Evolutionary conservation across 2,797 vertebrate genomes (phyloP), one percentile per base, ranked within the genome.

Genomic region (Scarus forsteni): DNA sequence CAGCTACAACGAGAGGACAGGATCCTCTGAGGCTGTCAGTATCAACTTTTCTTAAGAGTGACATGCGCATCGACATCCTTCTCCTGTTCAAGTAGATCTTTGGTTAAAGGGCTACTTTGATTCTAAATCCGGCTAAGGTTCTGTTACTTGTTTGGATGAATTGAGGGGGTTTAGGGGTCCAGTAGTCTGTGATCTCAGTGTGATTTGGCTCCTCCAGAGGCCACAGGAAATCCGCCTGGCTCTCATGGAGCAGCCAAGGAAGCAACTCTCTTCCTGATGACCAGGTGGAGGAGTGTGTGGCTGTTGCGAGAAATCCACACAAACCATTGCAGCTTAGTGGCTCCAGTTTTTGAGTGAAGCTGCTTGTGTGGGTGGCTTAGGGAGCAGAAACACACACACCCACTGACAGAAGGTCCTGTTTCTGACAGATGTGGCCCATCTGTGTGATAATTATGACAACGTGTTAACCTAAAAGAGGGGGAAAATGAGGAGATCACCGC

Each of bases 171-270:
- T 53, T 7, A 7, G 49, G 8, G 27, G 40, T 56, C 52, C 60
- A 68, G 77, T 56, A 66, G 79, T 61, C 76, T 88, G 74, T 88
- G 85, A 92, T 89, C 86, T 91, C 89, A 82, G 87, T 71, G 64
- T 49, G 88, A 87, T 80, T 57, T 11, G 73, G 59, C 78, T 84
- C 79, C 75, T 86, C 40, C 35, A 73, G 76, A 80, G 82, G 80
- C 75, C 55, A 77, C 79, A 91, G 92, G 90, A 94, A 89, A 88
- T 94, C 92, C 77, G 39, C 71, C 68, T 14, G 57, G 71, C 73
- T 83, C 75, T 81, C 79, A 88, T 69, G 65, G 65, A 85, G 79
- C 61, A 60, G 66, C 77, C 71, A 62, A 76, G 87, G 91, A 93
- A 93, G 79, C 66, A 14, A 70, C 70, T 42, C 58, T 72, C 8